Evolutionary conservation across 2,888 invertebrate genomes (phyloP).

Genomic region (Brachyptera risi): DNA sequence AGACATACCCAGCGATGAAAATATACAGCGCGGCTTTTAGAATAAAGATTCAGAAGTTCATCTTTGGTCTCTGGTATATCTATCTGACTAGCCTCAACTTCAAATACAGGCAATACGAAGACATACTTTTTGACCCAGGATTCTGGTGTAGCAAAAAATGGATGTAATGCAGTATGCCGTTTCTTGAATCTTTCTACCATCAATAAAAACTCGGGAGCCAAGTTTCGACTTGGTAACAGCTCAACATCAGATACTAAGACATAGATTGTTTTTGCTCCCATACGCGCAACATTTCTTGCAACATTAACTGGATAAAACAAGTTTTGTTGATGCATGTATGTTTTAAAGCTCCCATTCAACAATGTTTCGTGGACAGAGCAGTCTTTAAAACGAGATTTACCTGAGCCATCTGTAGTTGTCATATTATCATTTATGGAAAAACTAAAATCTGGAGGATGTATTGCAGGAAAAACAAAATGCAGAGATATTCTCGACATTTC

Average conservation of each 20-base stretch:
- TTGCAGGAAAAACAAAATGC: slow-evolving; percentile 60
- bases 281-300: slow-evolving; percentile 65
- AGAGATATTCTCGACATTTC: slow-evolving; percentile 66
- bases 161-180: slow-evolving; percentile 37
- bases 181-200: slow-evolving; percentile 54
- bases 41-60: slow-evolving; percentile 50
- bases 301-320: slow-evolving; percentile 69
- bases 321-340: slow-evolving; percentile 36
- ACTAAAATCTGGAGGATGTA: slow-evolving; percentile 47
- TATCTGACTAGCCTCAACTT: slow-evolving; percentile 56
- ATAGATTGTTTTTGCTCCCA: slow-evolving; percentile 57
- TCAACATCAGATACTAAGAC: slow-evolving; percentile 69
- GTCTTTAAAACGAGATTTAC: slow-evolving; percentile 21
- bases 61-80: slow-evolving; percentile 60
- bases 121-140: slow-evolving; percentile 42
- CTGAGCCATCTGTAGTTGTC: too few relatives aligned
- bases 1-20: slow-evolving; percentile 65
- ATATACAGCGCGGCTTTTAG: slow-evolving; percentile 56
- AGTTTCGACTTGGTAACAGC: slow-evolving; percentile 60
- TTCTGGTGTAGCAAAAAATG: slow-evolving; percentile 16
- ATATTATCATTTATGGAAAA: not conserved
- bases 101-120: slow-evolving; percentile 69
- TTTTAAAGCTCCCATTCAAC: slow-evolving; percentile 31
- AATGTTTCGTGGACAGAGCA: slow-evolving; percentile 23
- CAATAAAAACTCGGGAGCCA: slow-evolving; percentile 56